Percentiles rank a stretch among this genome's conserved stretches.
Evolutionary conservation across 1,140 invertebrate genomes (phyloP).

Genomic region (Chrysoperla carnea): DNA sequence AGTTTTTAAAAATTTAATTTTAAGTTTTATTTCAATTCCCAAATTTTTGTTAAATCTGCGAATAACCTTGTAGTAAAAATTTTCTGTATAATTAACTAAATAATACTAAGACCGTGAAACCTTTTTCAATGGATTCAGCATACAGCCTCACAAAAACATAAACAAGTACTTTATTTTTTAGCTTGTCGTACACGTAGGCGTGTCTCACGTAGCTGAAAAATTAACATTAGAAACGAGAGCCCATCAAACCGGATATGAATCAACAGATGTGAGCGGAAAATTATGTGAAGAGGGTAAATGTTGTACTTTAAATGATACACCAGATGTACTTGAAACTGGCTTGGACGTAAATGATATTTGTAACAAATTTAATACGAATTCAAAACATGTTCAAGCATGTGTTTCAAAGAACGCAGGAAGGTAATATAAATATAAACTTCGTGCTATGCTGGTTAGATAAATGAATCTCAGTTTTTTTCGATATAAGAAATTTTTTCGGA

Average conservation of each 20-base stretch:
- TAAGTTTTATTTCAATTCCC: too few species aligned
- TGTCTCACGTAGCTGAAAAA: conserved; percentile 28
- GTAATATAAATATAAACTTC: conserved; percentile 6
- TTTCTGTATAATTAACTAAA: too few species aligned
- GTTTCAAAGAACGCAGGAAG: conserved; percentile 26
- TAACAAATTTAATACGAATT: conserved; percentile 1
- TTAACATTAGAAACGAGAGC: conserved; percentile 39
- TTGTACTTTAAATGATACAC: conserved; percentile 19
- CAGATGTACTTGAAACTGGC: conserved; percentile 21
- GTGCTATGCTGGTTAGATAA: neutral
- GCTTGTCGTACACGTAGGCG: conserved; percentile 47
- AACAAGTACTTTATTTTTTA: conserved; percentile 24
- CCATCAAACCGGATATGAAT: conserved; percentile 32
- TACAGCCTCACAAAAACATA: too few species aligned
- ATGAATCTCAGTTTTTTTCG: too few species aligned
- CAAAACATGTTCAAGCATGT: conserved; percentile 12
- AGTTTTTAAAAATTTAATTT: too few species aligned
- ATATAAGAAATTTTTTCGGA: too few species aligned
- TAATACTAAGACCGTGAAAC: too few species aligned
- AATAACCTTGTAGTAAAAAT: too few species aligned
- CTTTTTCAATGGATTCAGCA: too few species aligned
- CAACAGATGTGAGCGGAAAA: conserved; percentile 26
- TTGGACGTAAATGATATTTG: conserved; percentile 10
- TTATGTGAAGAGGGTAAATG: conserved; percentile 17
- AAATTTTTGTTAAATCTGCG: too few species aligned